phyloP scores from a whole-genome alignment of 1,140 invertebrate genomes.

The Calosoma granatense region DNA sequence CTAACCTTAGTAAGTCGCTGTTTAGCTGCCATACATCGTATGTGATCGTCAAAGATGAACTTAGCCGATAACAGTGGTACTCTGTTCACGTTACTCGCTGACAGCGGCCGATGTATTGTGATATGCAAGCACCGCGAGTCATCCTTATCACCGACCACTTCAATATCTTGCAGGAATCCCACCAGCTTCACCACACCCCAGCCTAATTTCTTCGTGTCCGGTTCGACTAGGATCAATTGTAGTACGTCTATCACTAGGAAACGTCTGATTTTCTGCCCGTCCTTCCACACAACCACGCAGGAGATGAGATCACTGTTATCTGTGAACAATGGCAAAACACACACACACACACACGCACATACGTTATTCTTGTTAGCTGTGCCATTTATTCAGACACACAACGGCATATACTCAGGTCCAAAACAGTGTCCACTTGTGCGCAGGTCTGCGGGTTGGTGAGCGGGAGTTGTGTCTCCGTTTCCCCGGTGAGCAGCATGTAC shows the following conservation, averaged over 20 bases:
- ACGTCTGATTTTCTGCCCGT: slow-evolving; percentile 78
- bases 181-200: slow-evolving; percentile 97
- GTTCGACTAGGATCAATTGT: slow-evolving; percentile 94
- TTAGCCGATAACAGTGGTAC: slow-evolving; percentile 78
- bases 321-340: too few relatives aligned
- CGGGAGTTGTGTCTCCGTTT: slow-evolving; percentile 79
- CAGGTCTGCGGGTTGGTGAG: slow-evolving; percentile 83
- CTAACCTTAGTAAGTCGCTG: slow-evolving; percentile 65
- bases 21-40: slow-evolving; percentile 92
- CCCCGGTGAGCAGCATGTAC: slow-evolving; percentile 67
- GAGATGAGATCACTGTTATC: slow-evolving; percentile 96
- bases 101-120: slow-evolving; percentile 79
- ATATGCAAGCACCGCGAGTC: slow-evolving; percentile 93
- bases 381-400: slow-evolving; percentile 27
- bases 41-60: slow-evolving; percentile 98
- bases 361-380: background rate
- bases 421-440: slow-evolving; percentile 82
- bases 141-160: slow-evolving; percentile 84
- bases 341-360: slow-evolving; percentile 15
- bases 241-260: slow-evolving; percentile 92
- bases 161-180: slow-evolving; percentile 73
- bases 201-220: slow-evolving; percentile 82
- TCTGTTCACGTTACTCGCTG: slow-evolving; percentile 48
- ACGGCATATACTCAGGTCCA: slow-evolving; percentile 78
- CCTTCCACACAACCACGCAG: slow-evolving; percentile 84